Base-by-base conservation (phyloP, 2,888 invertebrate species). In the Alsophila aescularia region DNA sequence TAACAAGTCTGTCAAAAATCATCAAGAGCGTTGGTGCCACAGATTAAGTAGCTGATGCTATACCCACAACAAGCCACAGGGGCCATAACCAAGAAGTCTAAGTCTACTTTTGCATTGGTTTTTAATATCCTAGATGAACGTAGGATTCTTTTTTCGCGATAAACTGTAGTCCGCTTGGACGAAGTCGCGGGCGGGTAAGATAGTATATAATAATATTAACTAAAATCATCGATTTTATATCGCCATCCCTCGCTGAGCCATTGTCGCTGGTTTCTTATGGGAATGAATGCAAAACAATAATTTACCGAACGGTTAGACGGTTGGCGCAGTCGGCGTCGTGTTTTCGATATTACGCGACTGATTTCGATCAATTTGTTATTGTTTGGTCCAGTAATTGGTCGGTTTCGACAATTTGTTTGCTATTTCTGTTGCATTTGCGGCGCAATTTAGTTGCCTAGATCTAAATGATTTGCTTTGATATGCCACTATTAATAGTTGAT, bases 321-420 rank as follows among this genome's bases (percentile, higher is more conserved):
- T 34, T 41, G 12, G 27, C 47, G 27, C 41, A 42, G 24, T 47
- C 9, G 24, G 18, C 6, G 40, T 29, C 34, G 21, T 14, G 31
- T 24, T 37, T 29, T 36, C 16, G 35, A 50, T 50, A 50, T 50
- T 43, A 43, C 34, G 58, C 58, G 42, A 64, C 65, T 65, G 74
- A 75, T 77, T 75, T 66, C 68, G 70, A 81, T 82, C 82, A 77
- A 80, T 81, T 76, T 45, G 55, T 60, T 78, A 80, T 83, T 82
- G 77, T 81, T 82, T 74, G 77, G 73, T 64, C 72, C 72, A 71
- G 77, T 78, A 74, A 81, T 79, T 77, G 75, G 60, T 73, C 67
- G 73, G 76, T 75, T 67, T 65, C 62, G 71, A 61, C 73, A 68
- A 73, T 75, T 77, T 72, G 75, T 73, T 67, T 67, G 66, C 71